Conservation (phyloP, 2,113 vertebrate species). For the Melanerpes formicivorus region DNA sequence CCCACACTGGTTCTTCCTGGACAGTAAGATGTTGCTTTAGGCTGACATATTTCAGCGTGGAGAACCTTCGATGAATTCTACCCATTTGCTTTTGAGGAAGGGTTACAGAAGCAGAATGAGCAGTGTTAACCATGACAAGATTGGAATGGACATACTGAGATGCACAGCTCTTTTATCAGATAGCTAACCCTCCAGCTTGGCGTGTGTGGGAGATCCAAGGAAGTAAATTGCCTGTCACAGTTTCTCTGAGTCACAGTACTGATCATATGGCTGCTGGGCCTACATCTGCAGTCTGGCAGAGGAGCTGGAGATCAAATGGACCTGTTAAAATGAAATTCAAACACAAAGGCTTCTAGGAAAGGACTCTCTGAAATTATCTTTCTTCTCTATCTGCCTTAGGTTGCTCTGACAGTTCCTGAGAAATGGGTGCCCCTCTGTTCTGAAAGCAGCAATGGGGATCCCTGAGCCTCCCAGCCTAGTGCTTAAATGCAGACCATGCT, state of each 20-base stretch:
- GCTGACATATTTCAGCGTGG: background rate
- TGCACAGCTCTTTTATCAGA: background rate
- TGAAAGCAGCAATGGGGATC: background rate
- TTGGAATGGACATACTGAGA: background rate
- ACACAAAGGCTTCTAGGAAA: conserved; percentile 4
- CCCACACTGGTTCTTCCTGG: background rate
- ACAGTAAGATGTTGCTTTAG: background rate
- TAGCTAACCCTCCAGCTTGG: background rate
- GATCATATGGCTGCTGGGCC: background rate
- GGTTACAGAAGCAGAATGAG: background rate
- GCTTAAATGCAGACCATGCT: background rate
- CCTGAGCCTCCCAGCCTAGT: background rate
- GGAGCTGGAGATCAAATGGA: background rate
- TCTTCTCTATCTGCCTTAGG: background rate
- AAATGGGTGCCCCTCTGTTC: background rate
- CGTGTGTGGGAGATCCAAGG: background rate
- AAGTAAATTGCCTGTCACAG: conserved; percentile 32
- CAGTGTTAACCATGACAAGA: background rate
- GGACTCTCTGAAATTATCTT: background rate
- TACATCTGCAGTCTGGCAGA: background rate
- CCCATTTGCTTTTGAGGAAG: background rate
- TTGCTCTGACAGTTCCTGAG: background rate
- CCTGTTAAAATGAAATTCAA: background rate
- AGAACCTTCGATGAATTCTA: background rate
- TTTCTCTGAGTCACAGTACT: background rate